Conservation (phyloP, 2,888 invertebrate genomes). For the Bedellia somnulentella region DNA sequence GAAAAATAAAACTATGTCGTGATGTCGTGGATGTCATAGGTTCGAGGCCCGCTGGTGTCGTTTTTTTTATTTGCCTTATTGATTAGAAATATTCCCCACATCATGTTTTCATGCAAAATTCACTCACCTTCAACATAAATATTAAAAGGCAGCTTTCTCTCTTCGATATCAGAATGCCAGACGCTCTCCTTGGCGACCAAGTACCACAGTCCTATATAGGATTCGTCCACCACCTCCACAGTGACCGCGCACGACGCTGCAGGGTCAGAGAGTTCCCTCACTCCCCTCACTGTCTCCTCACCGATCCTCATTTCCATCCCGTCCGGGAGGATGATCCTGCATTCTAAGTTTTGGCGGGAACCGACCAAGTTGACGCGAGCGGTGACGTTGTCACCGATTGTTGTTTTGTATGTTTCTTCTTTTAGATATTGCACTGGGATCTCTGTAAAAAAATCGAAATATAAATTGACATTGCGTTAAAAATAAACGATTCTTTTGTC, state of each 20-base stretch:
- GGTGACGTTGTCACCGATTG: neutral
- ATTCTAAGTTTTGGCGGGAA: neutral
- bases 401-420: neutral
- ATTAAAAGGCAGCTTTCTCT: constrained; percentile 26
- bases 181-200: constrained; percentile 22
- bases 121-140: constrained; percentile 33
- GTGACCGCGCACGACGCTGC: constrained; percentile 22
- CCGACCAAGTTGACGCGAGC: neutral
- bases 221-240: constrained; percentile 18
- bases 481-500: too few relatives aligned
- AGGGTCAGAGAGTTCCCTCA: constrained; percentile 16
- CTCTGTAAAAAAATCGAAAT: too few relatives aligned
- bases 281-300: constrained; percentile 10
- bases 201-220: constrained; percentile 29
- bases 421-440: neutral
- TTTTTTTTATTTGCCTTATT: too few relatives aligned
- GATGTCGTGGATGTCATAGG: too few relatives aligned
- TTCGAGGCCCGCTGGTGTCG: too few relatives aligned
- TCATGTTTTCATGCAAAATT: neutral
- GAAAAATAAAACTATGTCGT: neutral
- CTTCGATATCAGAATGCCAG: constrained; percentile 13
- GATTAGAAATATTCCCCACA: neutral
- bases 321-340: neutral
- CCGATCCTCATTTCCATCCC: neutral
- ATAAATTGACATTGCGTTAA: too few relatives aligned